Conservation (phyloP, 2,888 invertebrate species). For the Mylabris sibirica region DNA sequence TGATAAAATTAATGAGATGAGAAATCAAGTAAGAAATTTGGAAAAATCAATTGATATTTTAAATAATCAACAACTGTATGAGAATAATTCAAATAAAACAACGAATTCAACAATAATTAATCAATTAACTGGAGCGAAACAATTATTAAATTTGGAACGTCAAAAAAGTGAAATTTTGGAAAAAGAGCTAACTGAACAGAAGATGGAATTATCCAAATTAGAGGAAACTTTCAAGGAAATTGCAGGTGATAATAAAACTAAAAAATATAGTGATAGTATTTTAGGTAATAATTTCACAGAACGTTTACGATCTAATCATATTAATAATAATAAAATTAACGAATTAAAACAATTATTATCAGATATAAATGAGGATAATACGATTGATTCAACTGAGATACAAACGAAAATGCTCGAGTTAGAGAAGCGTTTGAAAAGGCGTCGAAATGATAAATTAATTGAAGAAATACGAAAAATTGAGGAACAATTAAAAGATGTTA, state of each 20-base stretch:
- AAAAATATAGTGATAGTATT: not conserved
- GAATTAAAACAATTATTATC: conserved; percentile 32
- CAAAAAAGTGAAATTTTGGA: conserved; percentile 41
- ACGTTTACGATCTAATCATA: conserved; percentile 15
- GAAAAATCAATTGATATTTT: conserved; percentile 51
- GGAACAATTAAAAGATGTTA: conserved; percentile 15
- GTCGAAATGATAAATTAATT: conserved; percentile 33
- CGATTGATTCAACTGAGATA: conserved; percentile 35
- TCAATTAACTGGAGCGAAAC: conserved; percentile 42
- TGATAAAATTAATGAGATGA: conserved; percentile 45
- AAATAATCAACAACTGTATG: conserved; percentile 53
- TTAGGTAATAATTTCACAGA: conserved; percentile 14
- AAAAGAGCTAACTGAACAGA: conserved; percentile 42
- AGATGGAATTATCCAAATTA: conserved; percentile 33
- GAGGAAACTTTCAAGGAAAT: conserved; percentile 27
- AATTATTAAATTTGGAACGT: conserved; percentile 36
- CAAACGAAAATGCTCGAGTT: conserved; percentile 40
- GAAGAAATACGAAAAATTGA: conserved; percentile 24
- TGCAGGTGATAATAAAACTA: conserved; percentile 9
- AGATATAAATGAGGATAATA: conserved; percentile 27
- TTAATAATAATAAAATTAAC: conserved; percentile 23
- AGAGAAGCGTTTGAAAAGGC: conserved; percentile 39
- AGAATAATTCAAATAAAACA: conserved; percentile 17
- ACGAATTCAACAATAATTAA: conserved; percentile 30
- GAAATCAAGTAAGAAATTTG: conserved; percentile 53